Percentiles rank a stretch among this genome's conserved stretches.
phyloP scores from a whole-genome alignment of 2,797 vertebrate species.

The Odontamblyopus rebecca region DNA sequence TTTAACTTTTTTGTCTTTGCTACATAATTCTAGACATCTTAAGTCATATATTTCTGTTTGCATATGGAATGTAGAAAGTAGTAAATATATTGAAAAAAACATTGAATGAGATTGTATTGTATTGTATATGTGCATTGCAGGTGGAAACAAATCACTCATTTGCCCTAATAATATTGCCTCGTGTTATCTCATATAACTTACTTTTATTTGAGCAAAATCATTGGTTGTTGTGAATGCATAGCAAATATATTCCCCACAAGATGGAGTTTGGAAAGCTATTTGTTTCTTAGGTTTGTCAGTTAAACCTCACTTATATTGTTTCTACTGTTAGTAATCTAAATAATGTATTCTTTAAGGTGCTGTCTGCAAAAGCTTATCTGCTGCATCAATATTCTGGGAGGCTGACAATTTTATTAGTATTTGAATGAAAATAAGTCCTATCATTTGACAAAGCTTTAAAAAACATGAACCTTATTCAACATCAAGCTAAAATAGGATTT shows the following conservation, averaged over 20 bases:
- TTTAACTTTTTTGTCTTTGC: too few species aligned
- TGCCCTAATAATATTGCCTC: background rate
- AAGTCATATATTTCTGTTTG: too few species aligned
- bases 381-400: slow-evolving; percentile 81
- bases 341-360: slow-evolving; percentile 37
- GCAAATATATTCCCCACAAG: background rate
- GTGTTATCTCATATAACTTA: background rate
- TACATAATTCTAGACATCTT: too few species aligned
- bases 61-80: too few species aligned
- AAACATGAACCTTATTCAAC: slow-evolving; percentile 81
- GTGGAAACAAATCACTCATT: too few species aligned
- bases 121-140: too few species aligned
- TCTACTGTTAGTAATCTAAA: slow-evolving; percentile 47
- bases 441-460: slow-evolving; percentile 86
- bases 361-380: slow-evolving; percentile 61
- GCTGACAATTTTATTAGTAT: slow-evolving; percentile 87
- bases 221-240: slow-evolving; percentile 1
- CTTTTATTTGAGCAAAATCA: background rate
- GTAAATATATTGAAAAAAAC: too few species aligned
- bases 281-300: slow-evolving; percentile 43
- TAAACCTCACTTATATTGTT: slow-evolving; percentile 13
- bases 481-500: slow-evolving; percentile 72
- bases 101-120: too few species aligned
- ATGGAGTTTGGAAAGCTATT: slow-evolving; percentile 30
- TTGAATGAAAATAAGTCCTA: slow-evolving; percentile 83